Evolutionary conservation across 1,140 invertebrate species (phyloP), one percentile per base, ranked within the genome.

Genomic region (Ridgeia piscesae): DNA sequence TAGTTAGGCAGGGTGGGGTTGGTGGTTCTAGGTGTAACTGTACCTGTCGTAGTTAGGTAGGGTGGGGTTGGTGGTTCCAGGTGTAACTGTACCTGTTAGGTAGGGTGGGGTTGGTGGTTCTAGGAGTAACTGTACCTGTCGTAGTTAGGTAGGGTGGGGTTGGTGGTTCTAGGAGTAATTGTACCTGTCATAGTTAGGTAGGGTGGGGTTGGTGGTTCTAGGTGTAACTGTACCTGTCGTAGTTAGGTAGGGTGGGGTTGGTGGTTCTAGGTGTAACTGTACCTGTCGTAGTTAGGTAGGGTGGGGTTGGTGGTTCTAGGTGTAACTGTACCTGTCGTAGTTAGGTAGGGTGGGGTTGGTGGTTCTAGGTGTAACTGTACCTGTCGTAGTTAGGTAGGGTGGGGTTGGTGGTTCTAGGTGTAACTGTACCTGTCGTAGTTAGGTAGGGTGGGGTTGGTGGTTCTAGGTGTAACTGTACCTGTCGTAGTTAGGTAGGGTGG

Each of bases 31-130:
- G n/a, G n/a, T n/a, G n/a, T n/a, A 92, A n/a, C 35, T 93, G 94
- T 94, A 96, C 96, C 96, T 96, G 93, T 97, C 96, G 94, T 96
- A 96, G 27, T 96, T 96, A 17, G 96, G 96, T 6, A 97, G 94
- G 92, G 95, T 95, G 0, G 96, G 96, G 93, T 97, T 96, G 14
- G 94, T 94, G 93, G 95, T 94, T 92, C 96, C 17, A 92, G 35
- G 50, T 93, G 94, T 94, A 96, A 96, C 96, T 96, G 93, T 97
- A 96, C 94, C 96, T 96, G 27, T 96, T 96, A 17, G 96, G 96
- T 6, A 97, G 94, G 92, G 95, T 95, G 0, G 96, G 96, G 93
- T 97, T 96, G 14, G 94, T 94, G 93, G 95, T 94, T 92, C 96
- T 94, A n/a, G n/a, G n/a, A n/a, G n/a, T n/a, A 92, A n/a, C 35